phyloP scores from a whole-genome alignment of 2,888 invertebrate species.

The Chorisops tibialis region DNA sequence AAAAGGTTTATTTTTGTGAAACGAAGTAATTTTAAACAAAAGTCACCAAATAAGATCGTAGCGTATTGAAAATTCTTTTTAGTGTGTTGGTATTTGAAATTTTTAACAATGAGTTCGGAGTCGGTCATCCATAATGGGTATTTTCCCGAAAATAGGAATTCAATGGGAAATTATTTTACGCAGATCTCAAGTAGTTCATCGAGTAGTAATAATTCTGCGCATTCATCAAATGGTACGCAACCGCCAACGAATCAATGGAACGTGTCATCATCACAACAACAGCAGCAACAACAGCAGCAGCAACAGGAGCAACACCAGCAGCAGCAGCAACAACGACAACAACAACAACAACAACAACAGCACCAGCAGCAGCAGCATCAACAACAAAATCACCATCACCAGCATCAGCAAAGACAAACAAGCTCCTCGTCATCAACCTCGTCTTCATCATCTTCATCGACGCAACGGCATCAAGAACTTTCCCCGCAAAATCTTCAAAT shows the following conservation, averaged over 20 bases:
- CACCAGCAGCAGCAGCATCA: slow-evolving; percentile 30
- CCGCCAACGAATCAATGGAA: slow-evolving; percentile 26
- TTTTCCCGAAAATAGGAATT: slow-evolving; percentile 46
- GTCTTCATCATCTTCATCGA: slow-evolving; percentile 17
- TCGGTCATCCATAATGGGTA: slow-evolving; percentile 44
- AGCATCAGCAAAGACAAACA: slow-evolving; percentile 27
- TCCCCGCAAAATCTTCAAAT: slow-evolving; percentile 31
- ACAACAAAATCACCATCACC: slow-evolving; percentile 5
- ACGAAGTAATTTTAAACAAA: no score
- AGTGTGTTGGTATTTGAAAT: not conserved
- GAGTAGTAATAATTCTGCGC: not conserved
- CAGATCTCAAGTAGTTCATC: slow-evolving; percentile 30
- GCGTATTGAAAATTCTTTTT: no score
- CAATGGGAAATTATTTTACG: slow-evolving; percentile 46
- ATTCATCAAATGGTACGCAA: slow-evolving; percentile 2
- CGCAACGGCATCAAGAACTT: slow-evolving; percentile 4
- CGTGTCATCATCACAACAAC: slow-evolving; percentile 5
- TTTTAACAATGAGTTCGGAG: slow-evolving; percentile 36
- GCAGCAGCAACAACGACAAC: slow-evolving; percentile 9
- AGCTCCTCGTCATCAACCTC: slow-evolving; percentile 9
- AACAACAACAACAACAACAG: slow-evolving; percentile 24
- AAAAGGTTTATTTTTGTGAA: not conserved
- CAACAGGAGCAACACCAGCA: slow-evolving; percentile 6
- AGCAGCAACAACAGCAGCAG: slow-evolving; percentile 31
- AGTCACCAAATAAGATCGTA: no score